Base-by-base conservation (phyloP, 2,113 vertebrate species). In the Odocoileus virginianus region DNA sequence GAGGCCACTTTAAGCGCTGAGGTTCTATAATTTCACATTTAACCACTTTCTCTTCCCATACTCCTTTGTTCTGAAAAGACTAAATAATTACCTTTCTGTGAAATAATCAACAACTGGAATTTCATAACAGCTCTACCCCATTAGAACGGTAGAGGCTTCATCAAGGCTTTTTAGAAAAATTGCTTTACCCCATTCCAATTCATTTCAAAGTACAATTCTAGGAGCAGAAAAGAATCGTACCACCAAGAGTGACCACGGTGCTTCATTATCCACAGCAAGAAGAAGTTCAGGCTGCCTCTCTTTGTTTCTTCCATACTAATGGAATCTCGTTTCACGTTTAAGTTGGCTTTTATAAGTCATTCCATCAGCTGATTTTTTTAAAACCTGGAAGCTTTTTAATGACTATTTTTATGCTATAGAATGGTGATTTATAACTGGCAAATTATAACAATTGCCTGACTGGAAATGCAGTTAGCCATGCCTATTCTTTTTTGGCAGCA, bases 191-290 rank as follows among this genome's bases (percentile, higher is more conserved):
- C 21, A 3, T 6, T n/a, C 52, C 0, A 6, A 43, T 40, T 86
- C 71, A 36, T 6, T 9, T 30, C 21, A 33, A 33, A 52, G 57
- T 9, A 55, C 36, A 55, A 9, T 11, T 28, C n/a, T 7, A 28
- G 81, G 81, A n/a, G n/a, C 87, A 15, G 27, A 36, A 52, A 57
- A n/a, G 36, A 5, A 36, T 33, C 28, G 1, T 6, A 19, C 21
- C 25, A 4, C 27, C 8, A 16, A 7, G 12, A 19, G 43, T 12
- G 76, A n/a, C 27, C 61, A 3, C 16, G 6, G 33, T 1, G 4
- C 21, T 23, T 60, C 6, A 13, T 15, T 1, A 4, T 1, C 7
- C 71, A 30, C 2, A 0, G 1, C 1, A 17, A 33, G n/a, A 3
- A 0, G 43, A 19, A 4, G n/a, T 3, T 71, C 43, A 14, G 78